Percentiles rank a stretch among this genome's conserved stretches.
These are phyloP conservation scores for Cactoblastis cactorum DNA, from an alignment of 2,888 invertebrate genomes.

Conservation along the genomic window DNA sequence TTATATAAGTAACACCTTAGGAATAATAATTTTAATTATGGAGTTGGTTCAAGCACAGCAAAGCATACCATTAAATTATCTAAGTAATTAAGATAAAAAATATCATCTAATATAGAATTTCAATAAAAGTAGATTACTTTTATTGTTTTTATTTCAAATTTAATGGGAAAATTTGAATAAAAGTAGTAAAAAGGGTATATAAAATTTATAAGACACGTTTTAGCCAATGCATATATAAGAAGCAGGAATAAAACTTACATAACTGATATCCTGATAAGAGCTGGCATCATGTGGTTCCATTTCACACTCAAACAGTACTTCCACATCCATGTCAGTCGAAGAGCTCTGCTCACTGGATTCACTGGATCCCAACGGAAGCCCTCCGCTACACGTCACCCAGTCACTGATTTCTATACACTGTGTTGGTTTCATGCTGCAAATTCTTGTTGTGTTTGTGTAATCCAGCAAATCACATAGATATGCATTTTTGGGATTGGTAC, in stretches of 20 bases:
- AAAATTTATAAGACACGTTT: no score
- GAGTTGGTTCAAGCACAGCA: no score
- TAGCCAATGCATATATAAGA: no score
- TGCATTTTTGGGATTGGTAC: slow-evolving; percentile 76
- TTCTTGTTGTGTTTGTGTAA: slow-evolving; percentile 67
- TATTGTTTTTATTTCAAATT: no score
- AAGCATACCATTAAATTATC: no score
- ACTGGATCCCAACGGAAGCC: slow-evolving; percentile 58
- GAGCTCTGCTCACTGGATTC: slow-evolving; percentile 54
- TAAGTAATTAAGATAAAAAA: no score
- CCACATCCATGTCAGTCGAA: slow-evolving; percentile 57
- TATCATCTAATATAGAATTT: no score
- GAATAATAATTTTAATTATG: no score
- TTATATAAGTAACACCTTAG: no score
- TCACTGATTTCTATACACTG: slow-evolving; percentile 67
- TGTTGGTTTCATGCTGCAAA: slow-evolving; percentile 71
- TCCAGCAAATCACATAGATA: slow-evolving; percentile 81
- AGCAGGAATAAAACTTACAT: slow-evolving; percentile 36
- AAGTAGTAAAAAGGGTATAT: no score
- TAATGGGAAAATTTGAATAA: no score
- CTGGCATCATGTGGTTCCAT: slow-evolving; percentile 62
- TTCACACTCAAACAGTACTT: slow-evolving; percentile 69
- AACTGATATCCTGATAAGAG: slow-evolving; percentile 46
- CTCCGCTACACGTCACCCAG: slow-evolving; percentile 66
- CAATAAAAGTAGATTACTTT: no score